phyloP scores from a whole-genome alignment of 2,888 invertebrate genomes.

The Zygaena filipendulae region DNA sequence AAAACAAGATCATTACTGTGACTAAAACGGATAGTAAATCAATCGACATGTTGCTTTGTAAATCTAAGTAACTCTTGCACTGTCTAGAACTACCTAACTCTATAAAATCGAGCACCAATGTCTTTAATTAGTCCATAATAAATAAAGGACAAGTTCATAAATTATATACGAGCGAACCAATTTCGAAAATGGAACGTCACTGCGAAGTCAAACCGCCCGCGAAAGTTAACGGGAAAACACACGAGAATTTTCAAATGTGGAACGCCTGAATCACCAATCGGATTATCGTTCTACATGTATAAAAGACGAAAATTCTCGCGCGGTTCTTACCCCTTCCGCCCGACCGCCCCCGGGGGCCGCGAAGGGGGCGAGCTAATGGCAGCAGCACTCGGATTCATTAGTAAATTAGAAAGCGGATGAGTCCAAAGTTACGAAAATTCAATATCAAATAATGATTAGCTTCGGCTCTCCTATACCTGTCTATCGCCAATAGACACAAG shows the following conservation, averaged over 20 bases:
- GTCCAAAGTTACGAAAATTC: slow-evolving; percentile 69
- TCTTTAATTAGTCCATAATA: no score
- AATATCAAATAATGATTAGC: slow-evolving; percentile 69
- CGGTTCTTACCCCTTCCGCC: slow-evolving; percentile 54
- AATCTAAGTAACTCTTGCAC: no score
- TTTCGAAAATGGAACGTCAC: slow-evolving; percentile 30
- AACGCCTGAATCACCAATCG: slow-evolving; percentile 61
- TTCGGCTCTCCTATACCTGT: slow-evolving; percentile 45
- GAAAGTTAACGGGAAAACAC: slow-evolving; percentile 44
- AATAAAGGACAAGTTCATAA: no score
- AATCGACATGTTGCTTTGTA: no score
- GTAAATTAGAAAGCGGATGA: slow-evolving; percentile 70
- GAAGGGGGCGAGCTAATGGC: slow-evolving; percentile 45
- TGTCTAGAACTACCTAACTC: no score
- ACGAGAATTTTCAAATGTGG: slow-evolving; percentile 61
- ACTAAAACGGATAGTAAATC: no score
- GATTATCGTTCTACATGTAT: slow-evolving; percentile 65
- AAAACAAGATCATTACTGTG: no score
- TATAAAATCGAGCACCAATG: no score
- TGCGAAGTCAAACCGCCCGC: slow-evolving; percentile 31
- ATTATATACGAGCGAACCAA: slow-evolving; percentile 25
- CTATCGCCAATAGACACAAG: slow-evolving; percentile 34
- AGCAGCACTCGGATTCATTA: slow-evolving; percentile 68
- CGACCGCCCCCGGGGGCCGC: slow-evolving; percentile 23
- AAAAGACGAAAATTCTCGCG: slow-evolving; percentile 63